Base-by-base conservation (phyloP, 2,113 vertebrate species). In the Pipa parva region DNA sequence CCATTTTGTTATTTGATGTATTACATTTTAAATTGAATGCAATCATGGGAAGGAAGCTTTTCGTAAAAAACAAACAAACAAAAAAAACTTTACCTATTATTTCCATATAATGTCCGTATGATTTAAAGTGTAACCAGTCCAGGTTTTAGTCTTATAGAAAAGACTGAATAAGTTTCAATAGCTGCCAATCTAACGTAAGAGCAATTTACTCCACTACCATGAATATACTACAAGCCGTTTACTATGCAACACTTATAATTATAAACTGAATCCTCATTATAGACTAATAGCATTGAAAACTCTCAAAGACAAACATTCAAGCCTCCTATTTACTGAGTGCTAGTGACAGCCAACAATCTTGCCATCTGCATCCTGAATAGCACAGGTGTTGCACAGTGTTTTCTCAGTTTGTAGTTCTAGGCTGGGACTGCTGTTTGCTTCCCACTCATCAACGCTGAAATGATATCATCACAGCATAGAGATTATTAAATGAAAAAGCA, bases 281-380 rank as follows among this genome's bases (percentile, higher is more conserved):
- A 61, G 58, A 36, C 51, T 54, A 28, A 18, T 42, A 3, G 33
- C 49, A 29, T 61, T 46, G 9, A 42, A 52, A 54, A 60, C 28
- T 29, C 12, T n/a, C 26, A 33, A 39, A 39, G 55, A 59, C 27
- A 39, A 33, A 49, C 45, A 52, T 60, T 26, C 25, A 18, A 60
- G 29, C 46, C 36, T 51, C 18, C 55, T 37, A 49, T 68, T 68
- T 50, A 59, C 46, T 50, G 24, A 20, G 9, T 68, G 28, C 45
- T 49, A 15, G 29, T 28, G 55, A 59, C 51, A 59, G 59, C 55
- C 64, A 49, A 39, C 55, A 39, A 49, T 68, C 59, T 22, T 59
- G 56, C 64, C 64, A 68, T 68, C 64, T 68, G 64, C 56, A 22
- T 59, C 6, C 28, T 68, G 42, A 52, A 60, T 52, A 60, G 65